Percentiles rank a stretch among this genome's conserved stretches.
phyloP scores from a whole-genome alignment of 2,888 invertebrate species.

The Mactromeris polynyma region DNA sequence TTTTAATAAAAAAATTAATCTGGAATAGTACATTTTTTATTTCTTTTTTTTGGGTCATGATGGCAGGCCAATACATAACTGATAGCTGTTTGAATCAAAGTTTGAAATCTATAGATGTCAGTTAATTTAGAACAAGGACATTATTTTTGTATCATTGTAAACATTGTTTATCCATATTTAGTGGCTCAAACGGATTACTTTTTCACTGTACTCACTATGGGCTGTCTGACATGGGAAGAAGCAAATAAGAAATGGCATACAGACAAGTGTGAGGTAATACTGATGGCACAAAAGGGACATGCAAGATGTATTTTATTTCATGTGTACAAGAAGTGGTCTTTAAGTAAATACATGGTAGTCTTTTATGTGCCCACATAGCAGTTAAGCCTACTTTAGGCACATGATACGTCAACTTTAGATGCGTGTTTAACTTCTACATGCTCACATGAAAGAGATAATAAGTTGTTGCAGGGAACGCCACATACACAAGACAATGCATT shows the following conservation, averaged over 20 bases:
- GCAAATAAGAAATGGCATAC: constrained; percentile 75
- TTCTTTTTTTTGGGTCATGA: too few relatives aligned
- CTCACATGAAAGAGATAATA: neutral
- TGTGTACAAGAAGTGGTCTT: neutral
- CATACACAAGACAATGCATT: too few relatives aligned
- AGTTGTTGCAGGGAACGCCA: too few relatives aligned
- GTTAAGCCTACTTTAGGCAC: neutral
- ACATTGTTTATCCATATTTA: neutral
- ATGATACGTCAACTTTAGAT: too few relatives aligned
- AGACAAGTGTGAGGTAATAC: constrained; percentile 68
- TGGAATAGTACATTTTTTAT: too few relatives aligned
- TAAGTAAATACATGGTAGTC: too few relatives aligned
- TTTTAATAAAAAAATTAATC: too few relatives aligned
- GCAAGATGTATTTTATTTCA: neutral
- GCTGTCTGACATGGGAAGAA: constrained; percentile 82
- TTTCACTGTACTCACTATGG: constrained; percentile 74
- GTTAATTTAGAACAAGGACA: neutral
- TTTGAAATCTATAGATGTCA: neutral
- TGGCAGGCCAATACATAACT: too few relatives aligned
- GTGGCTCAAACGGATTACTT: constrained; percentile 48
- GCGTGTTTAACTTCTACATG: neutral
- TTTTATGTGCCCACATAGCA: too few relatives aligned
- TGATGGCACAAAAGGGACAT: neutral
- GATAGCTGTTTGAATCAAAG: neutral
- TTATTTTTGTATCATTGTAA: neutral